Conservation (phyloP, 2,113 vertebrate genomes). For the Syngnathoides biaculeatus region DNA sequence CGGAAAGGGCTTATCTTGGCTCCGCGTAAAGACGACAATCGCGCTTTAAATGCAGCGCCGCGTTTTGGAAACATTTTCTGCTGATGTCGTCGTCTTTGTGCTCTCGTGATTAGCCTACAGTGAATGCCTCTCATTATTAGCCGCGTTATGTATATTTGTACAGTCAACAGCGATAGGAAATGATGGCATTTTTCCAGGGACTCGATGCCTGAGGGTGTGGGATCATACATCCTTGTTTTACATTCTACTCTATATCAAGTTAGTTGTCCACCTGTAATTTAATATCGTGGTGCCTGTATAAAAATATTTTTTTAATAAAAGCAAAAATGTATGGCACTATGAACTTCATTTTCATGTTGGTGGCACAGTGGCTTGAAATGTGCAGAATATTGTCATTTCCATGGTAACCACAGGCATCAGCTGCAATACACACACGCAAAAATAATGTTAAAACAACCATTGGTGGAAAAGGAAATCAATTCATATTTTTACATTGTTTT, state of each 20-base stretch:
- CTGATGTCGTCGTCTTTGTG: not conserved
- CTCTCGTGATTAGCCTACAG: not conserved
- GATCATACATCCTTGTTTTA: not conserved
- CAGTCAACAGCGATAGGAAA: not conserved
- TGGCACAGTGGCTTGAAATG: not conserved
- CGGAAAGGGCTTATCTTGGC: not conserved
- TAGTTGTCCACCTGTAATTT: not conserved
- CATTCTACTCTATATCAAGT: not conserved
- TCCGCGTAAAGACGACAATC: not conserved
- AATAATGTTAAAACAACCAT: too few species aligned
- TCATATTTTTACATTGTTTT: not conserved
- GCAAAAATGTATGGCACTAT: not conserved
- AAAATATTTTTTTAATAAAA: constrained; percentile 4
- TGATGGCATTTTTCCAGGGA: not conserved
- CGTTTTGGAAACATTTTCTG: not conserved
- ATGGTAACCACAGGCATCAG: not conserved
- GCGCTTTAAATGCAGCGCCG: not conserved
- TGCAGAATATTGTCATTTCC: not conserved
- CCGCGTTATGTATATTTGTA: not conserved
- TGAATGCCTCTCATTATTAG: constrained; percentile 3
- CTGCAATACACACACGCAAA: too few species aligned
- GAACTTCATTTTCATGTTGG: not conserved
- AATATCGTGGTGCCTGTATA: not conserved
- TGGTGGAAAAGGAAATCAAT: too few species aligned
- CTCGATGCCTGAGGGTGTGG: not conserved